Evolutionary conservation across 2,797 vertebrate species (phyloP).

Genomic region (Peromyscus melanophrys): DNA sequence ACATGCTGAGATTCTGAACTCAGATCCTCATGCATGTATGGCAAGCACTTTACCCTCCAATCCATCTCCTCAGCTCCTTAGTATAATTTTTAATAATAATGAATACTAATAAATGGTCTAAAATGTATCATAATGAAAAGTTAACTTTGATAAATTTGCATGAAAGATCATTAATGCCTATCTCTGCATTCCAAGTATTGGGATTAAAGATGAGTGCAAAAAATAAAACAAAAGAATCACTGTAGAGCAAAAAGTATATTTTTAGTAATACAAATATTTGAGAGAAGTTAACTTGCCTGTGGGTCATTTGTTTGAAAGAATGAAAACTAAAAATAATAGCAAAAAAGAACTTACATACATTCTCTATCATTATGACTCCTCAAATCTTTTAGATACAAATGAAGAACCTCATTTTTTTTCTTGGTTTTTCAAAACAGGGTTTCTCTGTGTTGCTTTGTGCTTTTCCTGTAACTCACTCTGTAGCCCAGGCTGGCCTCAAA

Average conservation of each 20-base stretch:
- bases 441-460: too few species aligned
- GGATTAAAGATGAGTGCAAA: not conserved
- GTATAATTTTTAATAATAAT: not conserved
- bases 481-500: too few species aligned
- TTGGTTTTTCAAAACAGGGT: too few species aligned
- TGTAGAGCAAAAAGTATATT: not conserved
- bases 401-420: not conserved
- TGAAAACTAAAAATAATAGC: not conserved
- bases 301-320: not conserved
- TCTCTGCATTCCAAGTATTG: not conserved
- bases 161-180: not conserved
- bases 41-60: not conserved
- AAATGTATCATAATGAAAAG: not conserved
- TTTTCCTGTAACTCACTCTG: too few species aligned
- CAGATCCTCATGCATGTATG: not conserved
- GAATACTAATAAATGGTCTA: not conserved
- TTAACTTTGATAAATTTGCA: not conserved
- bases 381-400: not conserved
- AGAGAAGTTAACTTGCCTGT: not conserved
- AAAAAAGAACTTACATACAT: not conserved
- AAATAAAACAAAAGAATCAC: not conserved
- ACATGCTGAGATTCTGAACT: not conserved
- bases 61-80: not conserved
- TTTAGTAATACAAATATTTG: not conserved
- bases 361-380: not conserved